Evolutionary conservation across 2,113 vertebrate genomes (phyloP), one percentile per base, ranked within the genome.

Genomic region (Aepyceros melampus): DNA sequence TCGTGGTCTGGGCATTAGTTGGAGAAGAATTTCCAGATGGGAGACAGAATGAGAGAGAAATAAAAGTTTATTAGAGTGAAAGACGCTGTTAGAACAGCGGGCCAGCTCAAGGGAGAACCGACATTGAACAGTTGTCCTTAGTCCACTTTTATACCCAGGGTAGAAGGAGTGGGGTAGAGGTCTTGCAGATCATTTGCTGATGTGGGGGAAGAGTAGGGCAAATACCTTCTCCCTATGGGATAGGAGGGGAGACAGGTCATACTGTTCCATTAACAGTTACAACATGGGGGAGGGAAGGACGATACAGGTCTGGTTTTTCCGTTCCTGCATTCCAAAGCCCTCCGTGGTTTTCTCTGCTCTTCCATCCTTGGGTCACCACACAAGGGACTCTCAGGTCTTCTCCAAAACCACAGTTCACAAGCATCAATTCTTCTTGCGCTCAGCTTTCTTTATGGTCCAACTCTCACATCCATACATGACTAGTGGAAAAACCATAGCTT

Each of bases 1-100:
- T 67, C 3, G 0, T 64, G 7, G 62, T 64, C 62, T 7, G 3
- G 31, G 33, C 0, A 0, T 0, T 3, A 64, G 15, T 64, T 36
- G 33, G 64, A 36, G 8, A 67, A 19, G 64, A 67, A 67, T 67
- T 36, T 67, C 64, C 64, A 67, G 16, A 36, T 19, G 16, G 19
- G 64, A 67, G 64, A 36, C 16, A 67, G 17, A 67, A 36, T 67
- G 17, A 67, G 64, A 67, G 64, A 15, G 64, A 67, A 36, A 67
- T n/a, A 67, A 36, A 62, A 67, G 64, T 67, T 21, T 36, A 67
- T 67, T 67, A 21, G 17, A 67, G 64, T 5, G 17, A 17, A 33
- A 67, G 64, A 67, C 0, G 1, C 17, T 36, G 33, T 67, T 67
- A 67, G 8, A 36, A 67, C 33, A 5, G 33, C 2, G 1, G 33